These are phyloP conservation scores for Psephotus haematonotus DNA, from an alignment of 2,113 vertebrate genomes.

Conservation along the genomic window DNA sequence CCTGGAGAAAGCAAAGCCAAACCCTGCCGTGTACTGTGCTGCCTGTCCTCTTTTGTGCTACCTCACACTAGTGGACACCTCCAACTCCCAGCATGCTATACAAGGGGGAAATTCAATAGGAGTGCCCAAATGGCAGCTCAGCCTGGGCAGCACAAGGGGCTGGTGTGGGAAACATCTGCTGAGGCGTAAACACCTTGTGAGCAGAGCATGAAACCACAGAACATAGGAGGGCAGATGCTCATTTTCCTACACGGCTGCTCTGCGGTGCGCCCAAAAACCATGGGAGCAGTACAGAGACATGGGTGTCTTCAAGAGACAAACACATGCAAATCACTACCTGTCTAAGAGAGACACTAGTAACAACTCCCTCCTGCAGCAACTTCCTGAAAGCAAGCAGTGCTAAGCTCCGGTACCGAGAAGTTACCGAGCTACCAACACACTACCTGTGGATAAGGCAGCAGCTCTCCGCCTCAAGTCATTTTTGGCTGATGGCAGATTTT, in stretches of 20 bases:
- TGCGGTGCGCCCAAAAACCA: neutral
- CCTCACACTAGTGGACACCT: neutral
- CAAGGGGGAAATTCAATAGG: neutral
- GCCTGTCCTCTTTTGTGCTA: neutral
- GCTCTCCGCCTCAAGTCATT: slow-evolving; percentile 52
- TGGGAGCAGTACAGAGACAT: accelerated
- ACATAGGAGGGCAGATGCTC: neutral
- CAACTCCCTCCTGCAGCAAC: neutral
- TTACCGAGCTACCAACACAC: neutral
- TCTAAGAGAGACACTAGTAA: neutral
- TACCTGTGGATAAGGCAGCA: slow-evolving; percentile 15
- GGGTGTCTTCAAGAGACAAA: neutral
- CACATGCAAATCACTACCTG: neutral
- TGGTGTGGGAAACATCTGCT: neutral
- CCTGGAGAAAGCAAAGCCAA: neutral
- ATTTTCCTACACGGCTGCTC: neutral
- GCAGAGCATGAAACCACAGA: neutral
- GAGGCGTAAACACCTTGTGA: neutral
- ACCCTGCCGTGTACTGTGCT: neutral
- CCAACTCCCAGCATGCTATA: neutral
- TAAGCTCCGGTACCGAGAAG: neutral
- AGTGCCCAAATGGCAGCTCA: neutral
- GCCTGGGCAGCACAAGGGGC: neutral
- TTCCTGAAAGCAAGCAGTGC: neutral
- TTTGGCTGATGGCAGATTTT: neutral